phyloP scores from a whole-genome alignment of 2,888 invertebrate genomes.

The Drosophila antonietae region DNA sequence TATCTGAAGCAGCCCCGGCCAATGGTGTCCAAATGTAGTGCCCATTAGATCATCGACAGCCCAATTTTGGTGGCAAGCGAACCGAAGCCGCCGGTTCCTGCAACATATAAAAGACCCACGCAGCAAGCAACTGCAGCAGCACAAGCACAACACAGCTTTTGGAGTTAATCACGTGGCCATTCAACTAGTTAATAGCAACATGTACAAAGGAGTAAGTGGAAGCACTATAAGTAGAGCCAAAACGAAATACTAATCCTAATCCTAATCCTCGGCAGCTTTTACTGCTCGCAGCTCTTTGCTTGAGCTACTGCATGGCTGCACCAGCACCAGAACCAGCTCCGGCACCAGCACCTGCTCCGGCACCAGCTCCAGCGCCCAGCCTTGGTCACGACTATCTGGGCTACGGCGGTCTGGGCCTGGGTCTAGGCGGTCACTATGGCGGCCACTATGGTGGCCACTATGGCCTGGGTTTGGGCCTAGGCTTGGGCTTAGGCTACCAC shows the following conservation, averaged over 20 bases:
- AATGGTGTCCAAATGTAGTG: conserved; percentile 38
- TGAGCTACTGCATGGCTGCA: conserved; percentile 53
- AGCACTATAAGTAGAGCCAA: neutral
- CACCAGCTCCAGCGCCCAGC: conserved; percentile 49
- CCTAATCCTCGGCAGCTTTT: conserved; percentile 58
- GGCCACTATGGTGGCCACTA: conserved; percentile 37
- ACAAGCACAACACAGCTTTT: conserved; percentile 35
- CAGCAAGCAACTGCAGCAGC: conserved; percentile 29
- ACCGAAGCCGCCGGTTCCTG: conserved; percentile 21
- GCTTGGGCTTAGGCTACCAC: conserved; percentile 68
- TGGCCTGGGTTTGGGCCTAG: conserved; percentile 55
- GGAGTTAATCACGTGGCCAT: conserved; percentile 23
- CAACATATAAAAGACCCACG: conserved; percentile 58
- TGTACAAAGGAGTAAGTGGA: conserved; percentile 60
- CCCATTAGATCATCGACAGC: conserved; percentile 66
- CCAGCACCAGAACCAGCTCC: conserved; percentile 66
- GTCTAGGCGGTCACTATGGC: conserved; percentile 42
- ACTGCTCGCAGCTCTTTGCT: conserved; percentile 64
- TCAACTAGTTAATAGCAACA: conserved; percentile 20
- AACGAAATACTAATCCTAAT: neutral
- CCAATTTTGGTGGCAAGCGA: conserved; percentile 36
- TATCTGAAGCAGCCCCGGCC: conserved; percentile 27
- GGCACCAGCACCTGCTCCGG: conserved; percentile 52
- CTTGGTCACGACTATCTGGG: conserved; percentile 63
- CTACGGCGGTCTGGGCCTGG: conserved; percentile 63